phyloP scores from a whole-genome alignment of 2,888 invertebrate species.

The Meloe dianella region DNA sequence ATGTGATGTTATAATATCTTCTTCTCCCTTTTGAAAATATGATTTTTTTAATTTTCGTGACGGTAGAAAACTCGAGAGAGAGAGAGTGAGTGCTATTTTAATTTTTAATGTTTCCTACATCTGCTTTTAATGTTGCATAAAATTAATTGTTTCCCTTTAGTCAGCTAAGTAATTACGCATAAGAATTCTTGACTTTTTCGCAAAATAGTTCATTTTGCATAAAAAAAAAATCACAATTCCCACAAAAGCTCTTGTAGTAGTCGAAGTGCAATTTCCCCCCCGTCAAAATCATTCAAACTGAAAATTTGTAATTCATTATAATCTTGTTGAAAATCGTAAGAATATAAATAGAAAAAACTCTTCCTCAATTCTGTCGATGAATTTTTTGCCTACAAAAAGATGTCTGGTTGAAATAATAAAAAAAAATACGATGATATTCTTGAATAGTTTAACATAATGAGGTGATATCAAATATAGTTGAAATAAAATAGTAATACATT shows the following conservation, averaged over 20 bases:
- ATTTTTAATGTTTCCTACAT: slow-evolving; percentile 26
- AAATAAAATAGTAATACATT: neutral
- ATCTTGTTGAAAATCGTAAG: too few relatives aligned
- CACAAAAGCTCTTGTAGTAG: too few relatives aligned
- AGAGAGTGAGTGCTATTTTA: slow-evolving; percentile 18
- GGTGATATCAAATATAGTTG: neutral
- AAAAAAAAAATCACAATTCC: neutral
- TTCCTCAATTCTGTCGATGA: neutral
- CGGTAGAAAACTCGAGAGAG: too few relatives aligned
- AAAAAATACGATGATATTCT: neutral
- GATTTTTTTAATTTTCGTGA: slow-evolving; percentile 18
- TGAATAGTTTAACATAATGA: neutral
- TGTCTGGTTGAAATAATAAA: neutral
- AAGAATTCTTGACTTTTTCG: slow-evolving; percentile 7
- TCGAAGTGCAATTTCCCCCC: too few relatives aligned
- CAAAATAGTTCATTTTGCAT: slow-evolving; percentile 2
- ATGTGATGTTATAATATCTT: too few relatives aligned
- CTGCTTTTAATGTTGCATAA: slow-evolving; percentile 26
- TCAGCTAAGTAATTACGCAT: slow-evolving; percentile 15
- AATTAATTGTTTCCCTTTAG: slow-evolving; percentile 22
- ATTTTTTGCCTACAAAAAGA: neutral
- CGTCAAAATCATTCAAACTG: neutral
- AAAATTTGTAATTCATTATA: slow-evolving; percentile 20
- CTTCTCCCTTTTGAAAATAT: slow-evolving; percentile 12
- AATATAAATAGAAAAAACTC: too few relatives aligned